Conservation (phyloP, 2,113 vertebrate genomes). For the Callorhinus ursinus region DNA sequence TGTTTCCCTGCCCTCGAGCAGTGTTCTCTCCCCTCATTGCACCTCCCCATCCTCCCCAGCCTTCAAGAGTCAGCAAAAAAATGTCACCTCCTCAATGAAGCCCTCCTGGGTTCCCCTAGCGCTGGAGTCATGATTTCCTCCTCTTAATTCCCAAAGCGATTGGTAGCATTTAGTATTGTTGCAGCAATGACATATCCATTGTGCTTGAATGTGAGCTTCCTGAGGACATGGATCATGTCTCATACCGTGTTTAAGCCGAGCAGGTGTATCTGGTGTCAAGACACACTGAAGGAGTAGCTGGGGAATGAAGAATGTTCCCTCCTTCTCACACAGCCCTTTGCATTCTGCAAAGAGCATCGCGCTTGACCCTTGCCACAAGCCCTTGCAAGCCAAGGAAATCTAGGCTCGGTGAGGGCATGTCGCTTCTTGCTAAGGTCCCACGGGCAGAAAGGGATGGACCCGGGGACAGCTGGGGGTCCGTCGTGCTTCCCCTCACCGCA, state of each 20-base stretch:
- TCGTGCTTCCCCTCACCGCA: not conserved
- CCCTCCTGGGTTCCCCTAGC: not conserved
- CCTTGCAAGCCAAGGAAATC: not conserved
- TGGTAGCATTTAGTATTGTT: not conserved
- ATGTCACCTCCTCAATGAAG: not conserved
- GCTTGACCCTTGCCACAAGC: not conserved
- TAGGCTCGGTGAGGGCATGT: fast-evolving
- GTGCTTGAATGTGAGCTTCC: not conserved
- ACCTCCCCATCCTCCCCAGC: not conserved
- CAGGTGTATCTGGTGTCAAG: not conserved
- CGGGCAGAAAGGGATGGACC: not conserved
- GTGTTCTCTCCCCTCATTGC: not conserved
- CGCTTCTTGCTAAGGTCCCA: not conserved
- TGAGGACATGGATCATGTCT: not conserved
- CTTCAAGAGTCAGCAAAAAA: not conserved
- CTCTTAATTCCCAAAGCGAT: not conserved
- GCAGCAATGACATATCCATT: too few species aligned
- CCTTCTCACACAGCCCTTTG: not conserved
- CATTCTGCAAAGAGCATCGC: not conserved
- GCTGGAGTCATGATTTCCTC: not conserved
- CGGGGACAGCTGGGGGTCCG: not conserved
- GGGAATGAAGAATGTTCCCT: not conserved
- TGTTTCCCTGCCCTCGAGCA: not conserved
- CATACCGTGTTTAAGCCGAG: not conserved
- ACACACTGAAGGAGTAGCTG: too few species aligned